Percentiles rank a stretch among this genome's conserved stretches.
phyloP scores from a whole-genome alignment of 2,113 vertebrate species.

The Hymenochirus boettgeri region DNA sequence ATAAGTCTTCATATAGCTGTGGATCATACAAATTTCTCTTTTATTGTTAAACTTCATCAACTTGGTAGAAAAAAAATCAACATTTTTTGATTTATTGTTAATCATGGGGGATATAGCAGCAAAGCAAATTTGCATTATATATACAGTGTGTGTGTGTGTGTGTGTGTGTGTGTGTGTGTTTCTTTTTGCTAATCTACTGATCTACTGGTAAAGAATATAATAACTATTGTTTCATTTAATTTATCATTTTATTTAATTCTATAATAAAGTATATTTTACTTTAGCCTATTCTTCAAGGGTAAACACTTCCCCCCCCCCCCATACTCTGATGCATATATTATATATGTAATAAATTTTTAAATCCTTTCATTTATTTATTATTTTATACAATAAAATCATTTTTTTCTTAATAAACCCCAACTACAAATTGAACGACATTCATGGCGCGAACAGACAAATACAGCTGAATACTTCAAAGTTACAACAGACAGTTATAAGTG shows the following conservation, averaged over 20 bases:
- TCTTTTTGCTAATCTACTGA: no score
- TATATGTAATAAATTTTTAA: constrained; percentile 42
- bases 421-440: constrained; percentile 82
- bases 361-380: no score
- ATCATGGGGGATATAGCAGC: neutral
- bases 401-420: constrained; percentile 70
- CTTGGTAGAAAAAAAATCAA: constrained; percentile 9
- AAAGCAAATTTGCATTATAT: no score
- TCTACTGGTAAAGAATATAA: no score
- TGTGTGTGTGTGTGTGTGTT: no score
- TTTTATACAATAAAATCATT: neutral
- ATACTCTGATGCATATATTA: constrained; percentile 31
- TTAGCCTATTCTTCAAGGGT: constrained; percentile 42
- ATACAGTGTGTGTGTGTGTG: neutral
- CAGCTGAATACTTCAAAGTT: constrained; percentile 72
- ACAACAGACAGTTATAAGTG: constrained; percentile 62
- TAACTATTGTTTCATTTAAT: no score
- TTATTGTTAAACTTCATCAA: no score
- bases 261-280: neutral
- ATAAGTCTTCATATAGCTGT: constrained; percentile 65
- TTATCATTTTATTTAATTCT: no score
- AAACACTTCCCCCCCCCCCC: constrained; percentile 52
- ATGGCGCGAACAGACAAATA: constrained; percentile 74
- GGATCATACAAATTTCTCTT: constrained; percentile 64
- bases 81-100: neutral